Evolutionary conservation across 2,797 vertebrate genomes (phyloP), one percentile per base, ranked within the genome.

Genomic region (Amazonetta brasiliensis): DNA sequence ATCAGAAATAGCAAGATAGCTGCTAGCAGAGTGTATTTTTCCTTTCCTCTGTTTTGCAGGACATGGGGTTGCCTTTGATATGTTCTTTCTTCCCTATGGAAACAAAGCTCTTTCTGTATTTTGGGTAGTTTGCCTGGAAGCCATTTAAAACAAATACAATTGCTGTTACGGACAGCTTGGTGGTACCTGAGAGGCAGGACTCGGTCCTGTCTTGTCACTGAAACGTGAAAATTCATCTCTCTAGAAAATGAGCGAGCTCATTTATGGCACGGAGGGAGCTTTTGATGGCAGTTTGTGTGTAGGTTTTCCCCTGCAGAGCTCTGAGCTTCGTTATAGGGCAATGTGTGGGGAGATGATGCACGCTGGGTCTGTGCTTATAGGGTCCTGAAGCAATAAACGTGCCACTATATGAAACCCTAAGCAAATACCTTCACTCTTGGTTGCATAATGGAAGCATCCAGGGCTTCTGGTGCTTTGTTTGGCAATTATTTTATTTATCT

Each of bases 231-330:
- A 52, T 37, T 22, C 9, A 55, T 3, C 8, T 12, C 3, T 73
- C 8, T 16, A 7, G 33, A 6, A 43, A 12, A 28, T 28, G 15
- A 16, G 4, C 20, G 58, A 84, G 59, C 64, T 68, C 22, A 11
- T 12, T 16, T 37, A 60, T 66, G 33, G 18, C 13, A 0, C 5
- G 9, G 8, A 52, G 26, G 9, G 11, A 2, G 1, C 14, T 39
- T 89, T 66, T 48, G n/a, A 3, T 3, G 37, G n/a, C 39, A 46
- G 20, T 3, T 62, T 28, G 17, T 35, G 5, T 7, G 0, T 13
- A 12, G 18, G 1, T 56, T 68, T 83, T 33, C 35, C 46, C 35
- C 48, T 79, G 22, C 26, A 10, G 26, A 71, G 17, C 23, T 55
- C 8, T 64, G 46, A 7, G 56, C 37, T 77, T 23, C 11, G 23